Evolutionary conservation across 1,140 invertebrate species (phyloP), one percentile per base, ranked within the genome.

Genomic region (Drosophila triauraria): DNA sequence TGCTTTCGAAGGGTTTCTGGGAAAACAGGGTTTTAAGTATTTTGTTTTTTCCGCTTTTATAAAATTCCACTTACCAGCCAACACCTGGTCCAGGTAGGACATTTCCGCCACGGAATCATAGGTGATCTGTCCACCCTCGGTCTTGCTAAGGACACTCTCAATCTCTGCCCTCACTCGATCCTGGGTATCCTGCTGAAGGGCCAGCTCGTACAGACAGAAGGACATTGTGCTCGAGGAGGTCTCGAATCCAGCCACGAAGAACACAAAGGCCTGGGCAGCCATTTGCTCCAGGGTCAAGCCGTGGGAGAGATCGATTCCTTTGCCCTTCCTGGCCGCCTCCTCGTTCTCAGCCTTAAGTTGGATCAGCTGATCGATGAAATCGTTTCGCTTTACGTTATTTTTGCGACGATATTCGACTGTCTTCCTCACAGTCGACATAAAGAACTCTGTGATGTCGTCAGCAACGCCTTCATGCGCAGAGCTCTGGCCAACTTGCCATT

Each of bases 161-260:
- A 95, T 93, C 86, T 95, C 94, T 1, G 92, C 60, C 17, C 94
- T 91, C 1, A 94, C 44, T 58, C 93, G 94, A 0, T 86, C 42
- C 67, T 95, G 94, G 1, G 94, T 80, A 2, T 94, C 93, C n/a
- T 70, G 91, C 72, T 95, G 81, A 8, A 67, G 9, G 1, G 91
- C 91, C 42, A 92, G 43, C 51, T 92, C 87, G 59, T 94, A 94
- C 0, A 93, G 51, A 9, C 93, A 87, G 50, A 93, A 94, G 13
- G 91, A 78, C 61, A 95, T 91, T 0, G 94, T 88, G 20, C 92
- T 87, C 0, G 91, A 90, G 0, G 86, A 88, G 1, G 92, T 92
- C 56, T 93, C 92, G 46, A 92, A 92, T 0, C 92, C 92, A 3
- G 91, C 92, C 25, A 91, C 13, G 23, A 92, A 92, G 64, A 93